Base-by-base conservation (phyloP, 1,140 invertebrate species). In the Capitella teleta region DNA sequence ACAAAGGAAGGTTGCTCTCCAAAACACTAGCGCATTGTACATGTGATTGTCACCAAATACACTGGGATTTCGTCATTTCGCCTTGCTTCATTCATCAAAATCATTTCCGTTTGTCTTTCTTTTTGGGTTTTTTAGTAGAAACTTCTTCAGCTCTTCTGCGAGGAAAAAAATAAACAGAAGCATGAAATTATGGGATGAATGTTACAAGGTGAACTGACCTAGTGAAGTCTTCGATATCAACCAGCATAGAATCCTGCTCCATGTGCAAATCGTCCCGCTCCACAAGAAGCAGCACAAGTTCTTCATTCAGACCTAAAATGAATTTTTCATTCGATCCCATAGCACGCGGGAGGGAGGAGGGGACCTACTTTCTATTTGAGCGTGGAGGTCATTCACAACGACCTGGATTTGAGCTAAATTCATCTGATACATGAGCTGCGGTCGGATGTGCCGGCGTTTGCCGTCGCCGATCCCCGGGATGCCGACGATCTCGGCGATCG, bases 221-320 rank as follows among this genome's bases (percentile, higher is more conserved):
- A 26, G 42, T 44, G 36, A 94, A 77, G 75, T 96, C 91, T 74
- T 96, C 91, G 57, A 95, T 91, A 67, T 96, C 90, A 4, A 95
- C 89, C 49, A 96, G 78, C 85, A 92, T 92, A 14, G 91, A 93
- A 72, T 96, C 92, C 73, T 95, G 91, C 56, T 89, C 86, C 89
- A 95, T 95, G 70, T 94, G 88, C 16, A 94, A 74, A 68, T 94
- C 90, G 76, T 94, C 90, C 57, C 90, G 76, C 56, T 86, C 82
- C 74, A 94, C 81, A 49, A 94, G 71, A 57, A 87, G 78, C 63
- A 85, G 81, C 2, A 94, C 88, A 26, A 95, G 74, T 38, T 83
- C 80, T 67, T 92, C 87, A 71, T 94, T 95, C 49, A 93, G 72
- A 51, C 77, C 83, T 76, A 59, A 18, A 61, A 53, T 37, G 26